These are phyloP conservation scores for Etheostoma perlongum DNA, from an alignment of 2,797 vertebrate species.

Conservation along the genomic window DNA sequence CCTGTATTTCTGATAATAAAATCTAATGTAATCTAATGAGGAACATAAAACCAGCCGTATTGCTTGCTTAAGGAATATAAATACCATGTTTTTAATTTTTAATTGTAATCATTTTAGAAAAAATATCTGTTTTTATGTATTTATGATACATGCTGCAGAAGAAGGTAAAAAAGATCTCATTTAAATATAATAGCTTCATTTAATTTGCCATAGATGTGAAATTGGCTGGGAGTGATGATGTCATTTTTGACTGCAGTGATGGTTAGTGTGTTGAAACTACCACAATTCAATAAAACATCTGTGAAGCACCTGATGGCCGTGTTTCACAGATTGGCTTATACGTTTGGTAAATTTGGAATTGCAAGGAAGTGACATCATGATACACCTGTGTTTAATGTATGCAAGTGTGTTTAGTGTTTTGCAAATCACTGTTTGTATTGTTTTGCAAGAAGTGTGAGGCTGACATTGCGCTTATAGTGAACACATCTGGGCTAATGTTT, in stretches of 20 bases:
- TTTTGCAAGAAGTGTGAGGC: no score
- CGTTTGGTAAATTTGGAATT: no score
- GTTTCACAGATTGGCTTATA: no score
- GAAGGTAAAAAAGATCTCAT: not conserved
- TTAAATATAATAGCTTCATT: not conserved
- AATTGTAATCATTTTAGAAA: no score
- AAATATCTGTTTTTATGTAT: not conserved
- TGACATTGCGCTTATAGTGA: no score
- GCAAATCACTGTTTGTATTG: no score
- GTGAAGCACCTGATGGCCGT: no score
- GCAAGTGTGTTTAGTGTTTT: no score
- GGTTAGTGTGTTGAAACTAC: not conserved
- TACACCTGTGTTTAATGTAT: no score
- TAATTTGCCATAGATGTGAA: not conserved
- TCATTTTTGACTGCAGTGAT: not conserved
- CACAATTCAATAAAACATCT: not conserved
- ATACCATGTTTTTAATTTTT: not conserved
- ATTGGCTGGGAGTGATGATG: not conserved
- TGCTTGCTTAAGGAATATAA: not conserved
- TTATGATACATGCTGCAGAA: not conserved
- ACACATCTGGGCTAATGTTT: no score
- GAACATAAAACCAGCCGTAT: not conserved
- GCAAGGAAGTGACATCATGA: no score
- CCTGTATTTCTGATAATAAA: not conserved
- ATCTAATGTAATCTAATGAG: not conserved